Evolutionary conservation across 2,113 vertebrate genomes (phyloP), one percentile per base, ranked within the genome.

Genomic region (Malurus elegans): DNA sequence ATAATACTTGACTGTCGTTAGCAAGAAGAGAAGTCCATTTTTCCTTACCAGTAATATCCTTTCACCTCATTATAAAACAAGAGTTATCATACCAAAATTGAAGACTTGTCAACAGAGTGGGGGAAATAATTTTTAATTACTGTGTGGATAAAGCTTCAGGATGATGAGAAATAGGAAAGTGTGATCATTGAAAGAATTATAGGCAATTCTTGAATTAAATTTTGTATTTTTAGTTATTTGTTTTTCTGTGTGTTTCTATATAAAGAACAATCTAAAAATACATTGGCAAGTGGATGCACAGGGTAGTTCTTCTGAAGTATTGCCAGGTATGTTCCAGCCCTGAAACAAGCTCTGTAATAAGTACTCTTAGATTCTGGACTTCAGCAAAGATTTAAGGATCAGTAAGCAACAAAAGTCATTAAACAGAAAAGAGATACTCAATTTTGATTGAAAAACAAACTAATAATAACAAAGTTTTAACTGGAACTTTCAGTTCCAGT

Each of bases 61-160:
- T 97, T 97, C 93, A 95, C 95, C 94, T 97, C 96, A 96, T 97
- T 97, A 96, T 97, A 91, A 97, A 97, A 97, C 95, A 96, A 79
- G 93, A 94, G 80, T 95, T 97, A 96, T 97, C 97, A 97, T 91
- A 93, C 79, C 67, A 96, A 97, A 97, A 97, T 92, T 66, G 66
- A 98, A 97, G 85, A 73, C 94, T 96, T 98, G 95, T 97, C 91
- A 97, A 96, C 40, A 64, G 88, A 91, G 67, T 86, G 91, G 78
- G 66, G 92, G 92, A 97, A 96, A 79, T 97, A 1, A 94, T 95
- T 95, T 96, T 97, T 98, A 98, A 98, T 98, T 97, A 97, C 86
- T 79, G n/a, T 82, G 87, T 50, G 60, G 57, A 71, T 87, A 96
- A 96, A 89, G 70, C 62, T 97, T 95, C 36, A 58, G 79, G 81